These are phyloP conservation scores for Mus spretus DNA, from an alignment of 2,797 vertebrate species.

Conservation along the genomic window DNA sequence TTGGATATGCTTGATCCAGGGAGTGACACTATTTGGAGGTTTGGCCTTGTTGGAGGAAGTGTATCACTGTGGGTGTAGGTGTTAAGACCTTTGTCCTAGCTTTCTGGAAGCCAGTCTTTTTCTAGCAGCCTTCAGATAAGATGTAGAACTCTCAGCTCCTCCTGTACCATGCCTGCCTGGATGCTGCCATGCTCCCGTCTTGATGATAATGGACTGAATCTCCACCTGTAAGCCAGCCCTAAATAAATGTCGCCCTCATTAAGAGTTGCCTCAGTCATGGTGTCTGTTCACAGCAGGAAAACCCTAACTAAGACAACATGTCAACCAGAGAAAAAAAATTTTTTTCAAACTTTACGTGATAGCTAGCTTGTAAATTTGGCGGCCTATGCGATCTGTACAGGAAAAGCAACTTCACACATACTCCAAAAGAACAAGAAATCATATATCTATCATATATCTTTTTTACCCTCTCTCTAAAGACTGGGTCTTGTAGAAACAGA, in stretches of 20 bases:
- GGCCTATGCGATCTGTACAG: background rate
- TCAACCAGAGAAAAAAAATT: background rate
- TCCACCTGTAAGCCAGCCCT: background rate
- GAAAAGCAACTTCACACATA: background rate
- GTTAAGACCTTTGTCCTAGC: background rate
- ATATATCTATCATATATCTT: background rate
- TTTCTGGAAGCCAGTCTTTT: background rate
- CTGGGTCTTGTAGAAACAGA: background rate
- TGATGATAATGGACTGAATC: background rate
- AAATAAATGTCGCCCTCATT: no score
- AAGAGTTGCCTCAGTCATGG: no score
- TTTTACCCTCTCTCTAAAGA: background rate
- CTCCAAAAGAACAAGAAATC: constrained; percentile 6
- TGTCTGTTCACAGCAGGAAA: no score
- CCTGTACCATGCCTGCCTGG: background rate
- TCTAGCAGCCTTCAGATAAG: background rate
- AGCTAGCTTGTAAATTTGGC: background rate
- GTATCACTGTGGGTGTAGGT: background rate
- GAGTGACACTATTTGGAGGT: background rate
- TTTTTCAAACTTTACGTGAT: constrained; percentile 5
- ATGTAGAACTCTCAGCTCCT: background rate
- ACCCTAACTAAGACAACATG: background rate
- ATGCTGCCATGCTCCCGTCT: background rate
- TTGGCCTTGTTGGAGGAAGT: no score
- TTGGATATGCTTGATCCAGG: background rate